These are phyloP conservation scores for Megaustenia siamemsis DNA, from an alignment of 2,888 invertebrate species.

Conservation along the genomic window DNA sequence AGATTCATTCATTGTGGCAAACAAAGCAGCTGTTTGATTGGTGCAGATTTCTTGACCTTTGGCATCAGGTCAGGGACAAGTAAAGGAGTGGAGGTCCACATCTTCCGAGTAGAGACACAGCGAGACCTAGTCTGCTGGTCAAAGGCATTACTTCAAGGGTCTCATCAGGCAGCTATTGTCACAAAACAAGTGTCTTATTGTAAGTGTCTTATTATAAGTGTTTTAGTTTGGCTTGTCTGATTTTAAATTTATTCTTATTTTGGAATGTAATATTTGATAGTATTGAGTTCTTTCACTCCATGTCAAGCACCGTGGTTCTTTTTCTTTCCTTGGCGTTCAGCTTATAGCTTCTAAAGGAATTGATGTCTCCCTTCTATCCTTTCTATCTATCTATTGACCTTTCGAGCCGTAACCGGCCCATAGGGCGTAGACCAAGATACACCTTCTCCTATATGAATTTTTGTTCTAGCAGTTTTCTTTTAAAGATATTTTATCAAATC, in stretches of 20 bases:
- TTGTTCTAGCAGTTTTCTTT: no score
- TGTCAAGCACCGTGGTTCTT: no score
- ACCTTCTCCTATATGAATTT: no score
- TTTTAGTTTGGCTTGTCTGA: background rate
- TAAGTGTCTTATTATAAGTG: conserved; percentile 81
- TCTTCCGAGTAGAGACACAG: conserved; percentile 94
- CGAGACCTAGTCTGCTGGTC: conserved; percentile 97
- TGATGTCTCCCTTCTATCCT: no score
- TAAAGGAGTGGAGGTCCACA: conserved; percentile 91
- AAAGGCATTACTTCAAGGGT: conserved; percentile 94
- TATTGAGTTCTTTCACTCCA: no score
- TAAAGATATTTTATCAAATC: no score
- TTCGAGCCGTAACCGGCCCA: no score
- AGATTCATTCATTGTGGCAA: conserved; percentile 80
- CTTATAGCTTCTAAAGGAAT: no score
- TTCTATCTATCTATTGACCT: no score
- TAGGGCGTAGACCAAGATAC: no score
- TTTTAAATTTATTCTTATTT: background rate
- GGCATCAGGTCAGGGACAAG: conserved; percentile 89
- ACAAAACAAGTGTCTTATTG: conserved; percentile 95
- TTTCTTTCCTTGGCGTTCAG: no score
- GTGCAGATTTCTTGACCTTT: conserved; percentile 80
- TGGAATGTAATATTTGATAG: background rate
- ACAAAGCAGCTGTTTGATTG: conserved; percentile 68
- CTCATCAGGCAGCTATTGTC: conserved; percentile 92